Percentiles rank a stretch among this genome's conserved stretches.
These are phyloP conservation scores for Cataglyphis hispanica DNA, from an alignment of 1,140 invertebrate genomes.

Conservation along the genomic window DNA sequence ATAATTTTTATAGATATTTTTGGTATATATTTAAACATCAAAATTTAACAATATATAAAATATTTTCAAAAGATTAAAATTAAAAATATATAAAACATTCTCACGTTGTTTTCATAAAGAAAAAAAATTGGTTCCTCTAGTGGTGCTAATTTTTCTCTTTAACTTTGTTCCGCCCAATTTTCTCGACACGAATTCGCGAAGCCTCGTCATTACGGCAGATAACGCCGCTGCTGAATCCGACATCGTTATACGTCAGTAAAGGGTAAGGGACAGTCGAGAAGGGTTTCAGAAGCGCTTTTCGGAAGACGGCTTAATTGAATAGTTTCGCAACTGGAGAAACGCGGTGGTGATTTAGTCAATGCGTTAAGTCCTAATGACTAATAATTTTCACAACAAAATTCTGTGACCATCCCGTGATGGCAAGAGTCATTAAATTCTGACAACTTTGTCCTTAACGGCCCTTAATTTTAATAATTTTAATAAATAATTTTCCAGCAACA, in stretches of 20 bases:
- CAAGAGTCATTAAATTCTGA: neutral
- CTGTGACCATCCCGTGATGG: neutral
- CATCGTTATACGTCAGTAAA: slow-evolving; percentile 37
- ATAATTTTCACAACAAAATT: slow-evolving; percentile 32
- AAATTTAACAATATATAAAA: no score
- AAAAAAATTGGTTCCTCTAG: neutral
- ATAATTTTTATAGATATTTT: no score
- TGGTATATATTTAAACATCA: no score
- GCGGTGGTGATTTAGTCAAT: slow-evolving; percentile 45
- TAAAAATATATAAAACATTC: neutral
- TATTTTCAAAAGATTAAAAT: no score
- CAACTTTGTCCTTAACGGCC: neutral
- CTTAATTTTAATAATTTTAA: no score
- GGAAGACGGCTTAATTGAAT: slow-evolving; percentile 68
- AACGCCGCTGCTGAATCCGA: slow-evolving; percentile 23
- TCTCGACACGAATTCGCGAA: slow-evolving; percentile 18
- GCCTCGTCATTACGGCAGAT: slow-evolving; percentile 40
- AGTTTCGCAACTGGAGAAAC: slow-evolving; percentile 46
- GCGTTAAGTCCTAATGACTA: slow-evolving; percentile 13
- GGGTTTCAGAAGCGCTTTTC: slow-evolving; percentile 25
- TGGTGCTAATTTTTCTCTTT: slow-evolving; percentile 22
- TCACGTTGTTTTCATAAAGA: neutral
- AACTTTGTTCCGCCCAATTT: slow-evolving; percentile 12
- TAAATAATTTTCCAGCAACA: no score
- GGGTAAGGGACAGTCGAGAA: slow-evolving; percentile 4